Evolutionary conservation across 1,140 invertebrate genomes (phyloP).

Genomic region (Macrocentrus cingulum): DNA sequence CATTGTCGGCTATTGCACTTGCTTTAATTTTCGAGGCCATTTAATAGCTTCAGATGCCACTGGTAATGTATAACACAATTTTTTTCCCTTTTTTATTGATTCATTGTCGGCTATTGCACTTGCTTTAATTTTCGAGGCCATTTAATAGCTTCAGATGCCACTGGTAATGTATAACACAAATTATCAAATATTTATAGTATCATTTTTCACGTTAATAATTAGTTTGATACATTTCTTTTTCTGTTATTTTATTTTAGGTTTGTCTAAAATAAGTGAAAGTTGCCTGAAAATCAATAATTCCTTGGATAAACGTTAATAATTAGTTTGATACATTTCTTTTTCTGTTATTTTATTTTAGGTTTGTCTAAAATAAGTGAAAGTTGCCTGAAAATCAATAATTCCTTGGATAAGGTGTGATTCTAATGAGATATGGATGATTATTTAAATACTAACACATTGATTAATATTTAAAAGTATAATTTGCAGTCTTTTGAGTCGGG

Average conservation of each 20-base stretch:
- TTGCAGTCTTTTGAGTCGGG: constrained; percentile 48
- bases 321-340: constrained; percentile 15
- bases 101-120: too few species aligned
- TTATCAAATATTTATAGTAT: too few species aligned
- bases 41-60: too few species aligned
- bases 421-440: neutral
- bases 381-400: constrained; percentile 48
- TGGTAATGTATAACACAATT: too few species aligned
- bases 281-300: constrained; percentile 49
- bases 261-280: constrained; percentile 46
- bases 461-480: neutral
- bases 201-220: constrained; percentile 7
- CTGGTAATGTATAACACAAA: constrained; percentile 28
- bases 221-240: constrained; percentile 17
- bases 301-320: constrained; percentile 50
- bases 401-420: constrained; percentile 46
- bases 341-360: constrained; percentile 35
- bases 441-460: constrained; percentile 13
- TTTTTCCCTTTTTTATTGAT: too few species aligned
- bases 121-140: constrained; percentile 15
- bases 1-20: neutral
- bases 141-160: constrained; percentile 30
- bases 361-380: constrained; percentile 46
- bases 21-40: neutral
- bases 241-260: constrained; percentile 35